Evolutionary conservation across 2,888 invertebrate genomes (phyloP).

Genomic region (Chrysopilus asiliformis): DNA sequence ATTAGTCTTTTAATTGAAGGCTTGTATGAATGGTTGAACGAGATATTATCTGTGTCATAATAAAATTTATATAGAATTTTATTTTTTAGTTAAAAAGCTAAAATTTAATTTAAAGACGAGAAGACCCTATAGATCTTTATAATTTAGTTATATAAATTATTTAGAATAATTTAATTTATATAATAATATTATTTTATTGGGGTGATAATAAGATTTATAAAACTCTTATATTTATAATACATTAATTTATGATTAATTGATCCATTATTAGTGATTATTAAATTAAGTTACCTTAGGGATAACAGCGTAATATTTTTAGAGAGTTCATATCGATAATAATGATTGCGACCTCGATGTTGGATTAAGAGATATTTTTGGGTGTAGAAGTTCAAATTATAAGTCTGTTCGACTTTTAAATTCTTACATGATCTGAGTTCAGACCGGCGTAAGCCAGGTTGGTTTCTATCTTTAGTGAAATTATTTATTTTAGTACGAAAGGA

Average conservation of each 20-base stretch:
- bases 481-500: constrained; percentile 72
- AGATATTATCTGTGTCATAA: constrained; percentile 47
- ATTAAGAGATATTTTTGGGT: constrained; percentile 50
- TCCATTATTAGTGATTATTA: constrained; percentile 47
- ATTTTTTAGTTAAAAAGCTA: constrained; percentile 51
- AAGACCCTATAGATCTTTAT: constrained; percentile 67
- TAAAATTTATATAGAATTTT: constrained; percentile 40
- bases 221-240: constrained; percentile 40
- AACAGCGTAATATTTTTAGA: constrained; percentile 69
- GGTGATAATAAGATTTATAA: constrained; percentile 47
- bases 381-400: constrained; percentile 23
- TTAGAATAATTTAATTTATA: constrained; percentile 23
- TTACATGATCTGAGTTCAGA: constrained; percentile 7
- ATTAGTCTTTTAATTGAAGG: constrained; percentile 66
- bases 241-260: constrained; percentile 39
- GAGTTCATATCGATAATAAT: constrained; percentile 57
- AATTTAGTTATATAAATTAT: constrained; percentile 33
- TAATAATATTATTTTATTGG: constrained; percentile 44
- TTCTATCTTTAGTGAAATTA: constrained; percentile 55
- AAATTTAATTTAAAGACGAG: constrained; percentile 54
- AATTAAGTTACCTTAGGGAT: constrained; percentile 70
- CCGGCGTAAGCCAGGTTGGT: constrained; percentile 51
- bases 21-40: constrained; percentile 65
- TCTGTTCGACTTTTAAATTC: constrained; percentile 72
- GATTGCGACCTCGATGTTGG: constrained; percentile 85